Base-by-base conservation (phyloP, 2,888 invertebrate species). In the Oscheius onirici region DNA sequence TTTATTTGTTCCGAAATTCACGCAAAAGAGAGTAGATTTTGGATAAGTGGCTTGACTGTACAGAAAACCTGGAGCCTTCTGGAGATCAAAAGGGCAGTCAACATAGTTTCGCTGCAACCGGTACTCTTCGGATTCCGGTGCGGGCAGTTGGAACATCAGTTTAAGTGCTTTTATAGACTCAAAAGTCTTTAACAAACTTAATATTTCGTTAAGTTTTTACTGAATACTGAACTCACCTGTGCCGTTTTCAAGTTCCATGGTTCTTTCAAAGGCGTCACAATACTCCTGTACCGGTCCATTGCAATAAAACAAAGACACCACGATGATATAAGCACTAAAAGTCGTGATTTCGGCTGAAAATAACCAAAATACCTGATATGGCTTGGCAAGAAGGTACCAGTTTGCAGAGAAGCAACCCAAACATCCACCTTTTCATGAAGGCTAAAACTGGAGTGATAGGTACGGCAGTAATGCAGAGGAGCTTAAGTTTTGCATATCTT, bases 241-340 rank as follows among this genome's bases (percentile, higher is more conserved):
- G 84, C 82, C 28, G 79, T 74, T 61, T 76, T 73, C 15, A 83
- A 73, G 13, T 79, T 84, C 85, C 84, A 86, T 20, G 87, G 87
- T 49, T 82, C 84, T 57, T 82, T 76, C 26, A 83, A 71, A 13
- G 87, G 87, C 3, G 86, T 85, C 15, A 87, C 87, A 61, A 87
- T 87, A 69, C 81, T 83, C 26, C 83, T 75, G 90, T 95, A 97
- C 73, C 97, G 92, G 90, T 99, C 97, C 76, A 97, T 93, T 68
- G 97, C 97, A 85, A 99, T 97, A 82, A 95, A 94, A 83, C 95
- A 97, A 76, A 97, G 91, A n/a, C 97, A 97, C 85, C 97, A 91
- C 3, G 96, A 96, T 74, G 96, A 96, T 87, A 97, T 95, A 91
- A 97, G 97, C 81, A 99, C 95, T 88, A 94, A 94, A 78, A 43